Conservation (phyloP, 2,113 vertebrate species). For the Syrmaticus mikado region DNA sequence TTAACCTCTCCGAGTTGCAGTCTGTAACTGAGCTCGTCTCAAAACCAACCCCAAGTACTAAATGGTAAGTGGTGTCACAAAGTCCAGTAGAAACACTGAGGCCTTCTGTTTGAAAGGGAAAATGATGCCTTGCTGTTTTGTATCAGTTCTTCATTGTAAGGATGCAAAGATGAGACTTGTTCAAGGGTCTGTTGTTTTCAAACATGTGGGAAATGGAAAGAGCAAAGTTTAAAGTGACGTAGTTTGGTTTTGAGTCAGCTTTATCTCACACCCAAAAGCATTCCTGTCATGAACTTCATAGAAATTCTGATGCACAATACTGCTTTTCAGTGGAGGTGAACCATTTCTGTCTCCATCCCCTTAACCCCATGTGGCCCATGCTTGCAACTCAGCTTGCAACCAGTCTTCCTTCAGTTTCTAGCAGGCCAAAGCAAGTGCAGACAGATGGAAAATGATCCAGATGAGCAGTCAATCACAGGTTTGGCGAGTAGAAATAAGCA, state of each 20-base stretch:
- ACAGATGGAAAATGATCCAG: not conserved
- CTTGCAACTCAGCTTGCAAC: not conserved
- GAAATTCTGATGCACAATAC: not conserved
- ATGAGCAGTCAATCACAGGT: not conserved
- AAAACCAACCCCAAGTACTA: not conserved
- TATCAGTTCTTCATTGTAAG: not conserved
- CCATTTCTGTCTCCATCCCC: not conserved
- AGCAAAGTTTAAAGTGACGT: not conserved
- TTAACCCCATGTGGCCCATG: fast-evolving
- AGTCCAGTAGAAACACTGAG: not conserved
- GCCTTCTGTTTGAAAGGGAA: not conserved
- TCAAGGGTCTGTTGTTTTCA: not conserved
- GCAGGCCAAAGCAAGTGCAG: not conserved
- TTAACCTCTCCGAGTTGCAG: not conserved
- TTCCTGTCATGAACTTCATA: too few species aligned
- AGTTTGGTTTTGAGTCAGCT: not conserved
- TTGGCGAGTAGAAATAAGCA: not conserved
- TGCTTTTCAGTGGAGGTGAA: not conserved
- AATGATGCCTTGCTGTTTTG: not conserved
- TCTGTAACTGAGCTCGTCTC: not conserved
- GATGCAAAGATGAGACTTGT: not conserved
- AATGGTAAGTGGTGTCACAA: not conserved
- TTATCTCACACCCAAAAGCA: not conserved
- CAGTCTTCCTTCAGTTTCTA: not conserved
- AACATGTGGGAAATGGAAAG: not conserved